These are phyloP conservation scores for Campoplex nolae DNA, from an alignment of 2,888 invertebrate species.

Conservation along the genomic window DNA sequence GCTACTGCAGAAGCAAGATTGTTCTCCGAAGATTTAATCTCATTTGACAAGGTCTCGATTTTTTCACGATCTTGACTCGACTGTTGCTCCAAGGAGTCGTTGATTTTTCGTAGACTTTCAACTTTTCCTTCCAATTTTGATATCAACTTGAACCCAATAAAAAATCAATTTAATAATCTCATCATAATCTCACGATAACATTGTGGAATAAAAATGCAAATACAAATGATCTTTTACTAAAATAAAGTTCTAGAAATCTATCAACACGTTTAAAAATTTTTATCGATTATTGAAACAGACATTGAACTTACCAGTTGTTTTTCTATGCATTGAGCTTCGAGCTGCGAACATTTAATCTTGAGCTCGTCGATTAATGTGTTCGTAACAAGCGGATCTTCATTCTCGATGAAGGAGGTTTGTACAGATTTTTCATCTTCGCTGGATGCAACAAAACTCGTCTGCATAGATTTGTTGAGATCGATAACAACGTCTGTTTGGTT, in stretches of 20 bases:
- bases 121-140: slow-evolving; percentile 38
- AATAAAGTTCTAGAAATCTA: no score
- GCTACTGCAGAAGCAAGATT: slow-evolving; percentile 23
- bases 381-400: slow-evolving; percentile 50
- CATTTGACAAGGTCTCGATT: slow-evolving; percentile 64
- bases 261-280: background rate
- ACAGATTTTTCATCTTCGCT: slow-evolving; percentile 67
- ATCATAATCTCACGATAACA: no score
- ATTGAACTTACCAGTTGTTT: slow-evolving; percentile 49
- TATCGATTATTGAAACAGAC: no score
- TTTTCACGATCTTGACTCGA: slow-evolving; percentile 58
- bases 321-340: slow-evolving; percentile 40
- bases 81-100: slow-evolving; percentile 62
- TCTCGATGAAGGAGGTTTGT: slow-evolving; percentile 67
- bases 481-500: slow-evolving; percentile 27
- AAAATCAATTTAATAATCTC: background rate
- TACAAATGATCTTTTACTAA: no score
- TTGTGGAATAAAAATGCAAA: no score
- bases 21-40: slow-evolving; percentile 19
- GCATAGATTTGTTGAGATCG: slow-evolving; percentile 47
- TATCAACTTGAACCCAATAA: background rate
- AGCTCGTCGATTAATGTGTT: slow-evolving; percentile 24
- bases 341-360: slow-evolving; percentile 42
- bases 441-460: slow-evolving; percentile 66
- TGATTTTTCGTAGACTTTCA: slow-evolving; percentile 53